Base-by-base conservation (phyloP, 2,888 invertebrate species). In the Nomada hirtipes region DNA sequence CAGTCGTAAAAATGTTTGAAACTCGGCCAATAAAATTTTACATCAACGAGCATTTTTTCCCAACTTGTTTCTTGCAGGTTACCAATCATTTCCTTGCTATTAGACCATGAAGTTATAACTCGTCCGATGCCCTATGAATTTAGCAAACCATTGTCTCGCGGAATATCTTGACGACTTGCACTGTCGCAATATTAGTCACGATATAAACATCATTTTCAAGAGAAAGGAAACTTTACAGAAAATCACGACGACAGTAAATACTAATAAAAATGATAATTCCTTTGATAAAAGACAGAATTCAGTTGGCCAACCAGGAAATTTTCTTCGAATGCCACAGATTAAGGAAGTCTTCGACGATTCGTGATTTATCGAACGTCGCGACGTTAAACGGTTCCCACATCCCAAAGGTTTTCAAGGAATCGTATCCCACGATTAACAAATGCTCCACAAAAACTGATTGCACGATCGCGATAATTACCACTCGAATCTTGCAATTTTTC, bases 51-150 rank as follows among this genome's bases (percentile, higher is more conserved):
- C 36, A 47, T 26, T 50, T 69, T 23, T 53, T 44, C 29, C 18
- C n/a, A 61, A 70, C 26, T 23, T 44, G 2, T 59, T 47, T 50
- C 23, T n/a, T 13, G 3, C 18, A 64, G 71, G 71, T 59, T 76
- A 71, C 2, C 10, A 10, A 52, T 65, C 11, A 50, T 63, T 42
- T 44, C 1, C 10, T 29, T 26, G 29, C 36, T 23, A 29, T 9
- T 63, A 20, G 69, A 52, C 2, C 26, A 11, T 4, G 50, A 60
- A 53, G 29, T 4, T 67, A 23, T 23, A 65, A 18, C 9, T 23
- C 36, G 15, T 13, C 3, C 2, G 13, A 26, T 9, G 18, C 4
- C 44, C 65, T 18, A 13, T 65, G 76, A 77, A 77, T 61, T 44
- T 50, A 53, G 67, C 36, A 18, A 68, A 26, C 20, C 20, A 13